These are phyloP conservation scores for Phengaris arion DNA, from an alignment of 2,888 invertebrate species.

Conservation along the genomic window DNA sequence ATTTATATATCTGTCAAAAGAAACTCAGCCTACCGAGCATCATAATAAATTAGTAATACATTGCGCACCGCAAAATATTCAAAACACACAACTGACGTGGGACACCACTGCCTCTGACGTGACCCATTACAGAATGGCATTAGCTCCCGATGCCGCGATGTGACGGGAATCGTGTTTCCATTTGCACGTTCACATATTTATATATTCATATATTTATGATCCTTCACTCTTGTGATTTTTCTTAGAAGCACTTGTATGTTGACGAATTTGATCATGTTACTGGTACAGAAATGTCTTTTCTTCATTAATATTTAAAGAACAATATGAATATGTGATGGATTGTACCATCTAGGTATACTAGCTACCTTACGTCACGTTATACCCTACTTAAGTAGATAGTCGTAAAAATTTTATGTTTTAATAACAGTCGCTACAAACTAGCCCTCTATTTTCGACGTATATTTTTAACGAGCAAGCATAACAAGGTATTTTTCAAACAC, in stretches of 20 bases:
- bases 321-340: too few relatives aligned
- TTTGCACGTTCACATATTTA: neutral
- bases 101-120: neutral
- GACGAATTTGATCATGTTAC: too few relatives aligned
- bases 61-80: neutral
- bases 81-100: neutral
- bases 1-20: neutral
- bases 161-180: constrained; percentile 2
- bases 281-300: too few relatives aligned
- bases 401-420: too few relatives aligned
- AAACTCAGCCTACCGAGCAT: neutral
- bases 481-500: neutral
- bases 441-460: neutral
- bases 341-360: too few relatives aligned
- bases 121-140: neutral
- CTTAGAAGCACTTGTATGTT: too few relatives aligned
- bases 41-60: neutral
- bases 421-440: neutral
- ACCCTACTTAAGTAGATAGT: too few relatives aligned
- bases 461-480: neutral
- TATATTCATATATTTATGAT: neutral
- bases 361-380: too few relatives aligned
- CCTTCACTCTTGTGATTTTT: too few relatives aligned
- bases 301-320: too few relatives aligned
- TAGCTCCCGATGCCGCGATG: neutral